These are phyloP conservation scores for Phylloscopus collybita DNA, from an alignment of 2,797 vertebrate species.

Conservation along the genomic window DNA sequence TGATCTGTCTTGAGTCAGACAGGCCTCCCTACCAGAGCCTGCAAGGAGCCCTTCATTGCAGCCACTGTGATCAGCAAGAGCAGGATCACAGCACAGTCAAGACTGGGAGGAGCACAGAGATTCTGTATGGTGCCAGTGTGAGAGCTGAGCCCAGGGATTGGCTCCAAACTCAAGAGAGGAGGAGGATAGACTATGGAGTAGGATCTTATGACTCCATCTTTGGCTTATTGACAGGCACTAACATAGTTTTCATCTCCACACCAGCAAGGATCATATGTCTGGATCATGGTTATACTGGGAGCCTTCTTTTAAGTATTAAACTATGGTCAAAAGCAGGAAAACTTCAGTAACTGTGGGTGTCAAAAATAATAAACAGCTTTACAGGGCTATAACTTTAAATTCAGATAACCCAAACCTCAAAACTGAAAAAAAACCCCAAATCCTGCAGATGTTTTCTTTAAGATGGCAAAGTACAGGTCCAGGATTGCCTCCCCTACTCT, in stretches of 20 bases:
- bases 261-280: neutral
- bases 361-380: neutral
- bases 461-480: neutral
- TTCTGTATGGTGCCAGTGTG: neutral
- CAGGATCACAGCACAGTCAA: neutral
- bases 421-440: neutral
- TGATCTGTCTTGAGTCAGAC: neutral
- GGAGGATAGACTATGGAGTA: neutral
- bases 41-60: neutral
- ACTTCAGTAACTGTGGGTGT: neutral
- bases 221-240: neutral
- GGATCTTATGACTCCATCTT: neutral
- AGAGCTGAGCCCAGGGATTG: neutral
- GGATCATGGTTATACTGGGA: neutral
- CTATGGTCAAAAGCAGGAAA: neutral
- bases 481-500: neutral
- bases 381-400: neutral
- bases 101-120: neutral
- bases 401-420: neutral
- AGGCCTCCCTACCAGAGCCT: neutral
- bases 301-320: neutral
- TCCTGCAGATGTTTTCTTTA: neutral
- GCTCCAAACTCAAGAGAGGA: neutral
- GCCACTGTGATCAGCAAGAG: neutral
- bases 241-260: neutral